Percentiles rank a stretch among this genome's conserved stretches.
Conservation (phyloP, 2,888 invertebrate genomes). For the Tanytarsus gracilentus region DNA sequence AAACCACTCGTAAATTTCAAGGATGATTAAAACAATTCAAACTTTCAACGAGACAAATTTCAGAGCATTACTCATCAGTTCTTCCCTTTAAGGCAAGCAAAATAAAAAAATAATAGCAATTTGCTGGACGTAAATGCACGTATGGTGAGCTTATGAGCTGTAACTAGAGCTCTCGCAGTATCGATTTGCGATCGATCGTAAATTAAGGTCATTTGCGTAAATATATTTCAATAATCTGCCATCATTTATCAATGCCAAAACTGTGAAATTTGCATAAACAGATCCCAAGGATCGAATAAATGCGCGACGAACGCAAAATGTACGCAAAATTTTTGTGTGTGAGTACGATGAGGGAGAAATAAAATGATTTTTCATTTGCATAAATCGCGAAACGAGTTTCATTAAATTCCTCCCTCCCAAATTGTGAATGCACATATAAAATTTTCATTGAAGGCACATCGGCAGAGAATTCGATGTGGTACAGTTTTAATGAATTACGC, state of each 20-base stretch:
- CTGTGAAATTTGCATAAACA: slow-evolving; percentile 25
- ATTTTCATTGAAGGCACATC: slow-evolving; percentile 1
- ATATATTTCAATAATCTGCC: slow-evolving; percentile 27
- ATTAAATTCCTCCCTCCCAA: slow-evolving; percentile 5
- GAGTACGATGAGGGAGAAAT: not conserved
- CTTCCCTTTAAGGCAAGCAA: not conserved
- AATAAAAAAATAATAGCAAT: not conserved
- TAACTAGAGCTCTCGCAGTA: slow-evolving; percentile 8
- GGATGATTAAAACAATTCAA: too few species aligned
- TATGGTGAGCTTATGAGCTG: not conserved
- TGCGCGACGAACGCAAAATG: not conserved
- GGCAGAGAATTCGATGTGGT: slow-evolving; percentile 12
- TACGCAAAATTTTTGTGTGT: not conserved
- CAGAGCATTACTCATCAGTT: too few species aligned
- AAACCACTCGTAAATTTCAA: too few species aligned
- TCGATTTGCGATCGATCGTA: too few species aligned
- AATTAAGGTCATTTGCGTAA: slow-evolving; percentile 27
- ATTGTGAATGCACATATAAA: slow-evolving; percentile 7
- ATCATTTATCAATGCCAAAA: slow-evolving; percentile 27
- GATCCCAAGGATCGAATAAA: slow-evolving; percentile 12
- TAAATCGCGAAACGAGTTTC: slow-evolving; percentile 9
- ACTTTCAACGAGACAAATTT: too few species aligned
- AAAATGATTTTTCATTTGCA: not conserved
- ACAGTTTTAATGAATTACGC: slow-evolving; percentile 27
- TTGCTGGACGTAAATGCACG: not conserved